A percentile compares a stretch with the other conserved stretches of the same genome.
phyloP scores from a whole-genome alignment of 1,140 invertebrate genomes.

The Acarapis woodi region DNA sequence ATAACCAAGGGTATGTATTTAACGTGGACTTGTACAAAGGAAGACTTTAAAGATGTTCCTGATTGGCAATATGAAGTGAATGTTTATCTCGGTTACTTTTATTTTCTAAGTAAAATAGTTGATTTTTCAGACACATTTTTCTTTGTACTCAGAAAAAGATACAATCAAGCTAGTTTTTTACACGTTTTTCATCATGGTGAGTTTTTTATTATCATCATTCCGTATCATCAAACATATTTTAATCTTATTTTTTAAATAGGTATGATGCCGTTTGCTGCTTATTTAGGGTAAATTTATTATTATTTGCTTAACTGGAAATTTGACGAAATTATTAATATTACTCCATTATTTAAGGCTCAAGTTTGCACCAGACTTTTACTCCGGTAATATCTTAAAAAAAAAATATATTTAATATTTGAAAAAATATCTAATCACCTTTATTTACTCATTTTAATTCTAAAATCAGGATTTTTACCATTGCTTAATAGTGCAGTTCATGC shows the following conservation, averaged over 20 bases:
- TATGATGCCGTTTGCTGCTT: conserved; percentile 3
- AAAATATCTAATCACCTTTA: no score
- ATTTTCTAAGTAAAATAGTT: conserved; percentile 20
- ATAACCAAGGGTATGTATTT: no score
- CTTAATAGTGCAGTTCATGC: conserved; percentile 27
- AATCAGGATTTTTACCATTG: conserved; percentile 5
- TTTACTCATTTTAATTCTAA: no score
- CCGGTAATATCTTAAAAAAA: no score
- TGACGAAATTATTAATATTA: no score
- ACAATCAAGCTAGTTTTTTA: conserved; percentile 20
- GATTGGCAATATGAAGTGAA: no score
- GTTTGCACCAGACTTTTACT: conserved; percentile 1
- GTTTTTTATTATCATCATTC: conserved; percentile 22
- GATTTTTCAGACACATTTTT: conserved; percentile 22
- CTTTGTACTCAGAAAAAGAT: conserved; percentile 21
- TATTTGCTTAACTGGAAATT: no score
- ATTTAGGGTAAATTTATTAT: no score
- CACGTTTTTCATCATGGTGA: conserved; percentile 22
- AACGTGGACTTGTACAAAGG: no score
- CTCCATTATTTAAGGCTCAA: no score
- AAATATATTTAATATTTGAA: no score
- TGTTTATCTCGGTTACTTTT: conserved; percentile 17
- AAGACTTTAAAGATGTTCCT: no score
- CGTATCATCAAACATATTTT: conserved; percentile 20
- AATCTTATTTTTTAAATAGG: conserved; percentile 23